Conservation (phyloP, 2,797 vertebrate species). For the Mico argentatus region DNA sequence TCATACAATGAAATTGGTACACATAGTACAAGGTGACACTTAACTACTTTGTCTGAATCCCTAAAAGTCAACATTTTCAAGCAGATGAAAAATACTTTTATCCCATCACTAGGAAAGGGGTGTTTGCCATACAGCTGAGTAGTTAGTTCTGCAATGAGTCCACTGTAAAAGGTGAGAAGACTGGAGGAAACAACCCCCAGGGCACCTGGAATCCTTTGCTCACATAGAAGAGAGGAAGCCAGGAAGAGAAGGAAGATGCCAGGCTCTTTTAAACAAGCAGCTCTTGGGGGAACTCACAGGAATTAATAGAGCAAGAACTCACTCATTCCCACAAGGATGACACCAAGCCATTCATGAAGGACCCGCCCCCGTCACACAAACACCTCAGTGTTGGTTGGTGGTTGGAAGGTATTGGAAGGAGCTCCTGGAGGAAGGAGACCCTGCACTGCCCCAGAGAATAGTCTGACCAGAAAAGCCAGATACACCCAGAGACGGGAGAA, state of each 20-base stretch:
- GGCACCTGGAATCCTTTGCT: neutral
- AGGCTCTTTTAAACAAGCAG: neutral
- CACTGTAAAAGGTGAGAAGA: rapidly evolving
- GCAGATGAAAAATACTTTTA: neutral
- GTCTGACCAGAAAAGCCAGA: neutral
- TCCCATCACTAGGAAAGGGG: neutral
- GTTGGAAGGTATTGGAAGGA: neutral
- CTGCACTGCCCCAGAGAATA: neutral
- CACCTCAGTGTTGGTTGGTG: rapidly evolving
- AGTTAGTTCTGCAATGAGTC: neutral
- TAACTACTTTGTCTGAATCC: neutral
- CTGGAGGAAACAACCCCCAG: too few relatives aligned
- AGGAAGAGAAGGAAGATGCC: neutral
- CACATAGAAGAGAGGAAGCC: neutral
- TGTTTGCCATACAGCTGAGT: neutral
- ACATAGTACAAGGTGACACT: neutral
- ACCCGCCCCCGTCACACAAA: neutral
- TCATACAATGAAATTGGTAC: neutral
- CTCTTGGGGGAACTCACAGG: neutral
- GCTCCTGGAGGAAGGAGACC: neutral
- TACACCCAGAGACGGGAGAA: neutral
- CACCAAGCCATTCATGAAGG: neutral
- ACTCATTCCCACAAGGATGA: neutral
- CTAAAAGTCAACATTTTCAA: neutral
- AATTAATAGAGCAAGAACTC: neutral